Base-by-base conservation (phyloP, 2,113 vertebrate genomes). In the Solea solea region DNA sequence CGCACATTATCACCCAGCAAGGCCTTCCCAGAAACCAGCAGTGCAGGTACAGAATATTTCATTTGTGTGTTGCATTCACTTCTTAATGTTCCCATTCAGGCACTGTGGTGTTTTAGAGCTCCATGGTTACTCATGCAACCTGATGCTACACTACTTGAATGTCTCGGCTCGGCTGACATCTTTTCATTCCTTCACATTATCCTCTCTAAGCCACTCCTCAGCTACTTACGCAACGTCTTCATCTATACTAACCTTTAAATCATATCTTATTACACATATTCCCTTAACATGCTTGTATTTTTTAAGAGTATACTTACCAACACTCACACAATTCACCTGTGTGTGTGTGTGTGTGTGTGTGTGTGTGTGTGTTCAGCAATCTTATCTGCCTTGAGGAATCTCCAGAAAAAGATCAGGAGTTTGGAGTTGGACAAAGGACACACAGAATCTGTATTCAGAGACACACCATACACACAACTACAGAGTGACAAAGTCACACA, bases 21-120 rank as follows among this genome's bases (percentile, higher is more conserved):
- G 86, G 95, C 95, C 0, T 97, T 97, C 83, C 97, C 97, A 45
- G 96, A 98, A 90, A 98, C 94, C 90, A 97, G 93, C 87, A 95
- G 96, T 67, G 93, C 90, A 95, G 97, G 97, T 88, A 27, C 12
- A 11, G 64, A 63, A 54, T 11, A 56, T 66, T 49, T 13, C 4
- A 13, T 48, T 67, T 3, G 9, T 54, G 34, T 25, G 1, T 58
- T 72, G 2, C 50, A 3, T 49, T 54, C 52, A 55, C 13, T 44
- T 21, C 40, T 11, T 46, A 52, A 62, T 73, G 66, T 80, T 82
- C 77, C 77, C 75, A 72, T 76, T 73, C 48, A 58, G 41, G 72
- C 65, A 74, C 53, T 65, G 78, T 63, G 15, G 78, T 86, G 78
- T 82, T 68, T 65, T 48, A 28, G 48, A 59, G 83, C 89, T 83